These are phyloP conservation scores for Megaceryle maxima DNA, from an alignment of 2,113 vertebrate species.

Conservation along the genomic window DNA sequence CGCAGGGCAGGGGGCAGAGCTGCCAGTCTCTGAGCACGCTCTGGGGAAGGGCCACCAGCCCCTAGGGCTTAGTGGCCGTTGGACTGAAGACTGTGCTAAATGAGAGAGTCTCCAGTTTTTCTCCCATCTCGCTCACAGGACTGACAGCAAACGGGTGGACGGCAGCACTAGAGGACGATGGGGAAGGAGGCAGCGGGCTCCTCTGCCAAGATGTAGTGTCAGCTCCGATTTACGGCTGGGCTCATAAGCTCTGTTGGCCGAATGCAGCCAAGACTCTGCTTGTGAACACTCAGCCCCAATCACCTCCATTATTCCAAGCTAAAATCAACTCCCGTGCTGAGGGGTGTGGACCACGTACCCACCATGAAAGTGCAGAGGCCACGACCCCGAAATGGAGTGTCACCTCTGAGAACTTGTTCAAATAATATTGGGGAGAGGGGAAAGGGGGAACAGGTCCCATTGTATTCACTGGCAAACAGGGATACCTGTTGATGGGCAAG, in stretches of 20 bases:
- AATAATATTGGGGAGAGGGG: neutral
- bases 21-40: neutral
- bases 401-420: neutral
- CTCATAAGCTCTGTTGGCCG: neutral
- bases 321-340: neutral
- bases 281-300: neutral
- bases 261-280: fast-evolving
- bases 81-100: neutral
- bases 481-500: neutral
- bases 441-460: neutral
- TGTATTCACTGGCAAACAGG: neutral
- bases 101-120: neutral
- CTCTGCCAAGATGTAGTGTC: neutral
- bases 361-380: neutral
- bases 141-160: neutral
- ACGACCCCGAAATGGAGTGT: fast-evolving
- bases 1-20: neutral
- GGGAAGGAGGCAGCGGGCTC: neutral
- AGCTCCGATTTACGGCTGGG: neutral
- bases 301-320: neutral
- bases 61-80: neutral
- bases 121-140: neutral
- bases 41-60: neutral
- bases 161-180: neutral
- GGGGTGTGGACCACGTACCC: fast-evolving